Base-by-base conservation (phyloP, 2,113 vertebrate genomes). In the Apaloderma vittatum region DNA sequence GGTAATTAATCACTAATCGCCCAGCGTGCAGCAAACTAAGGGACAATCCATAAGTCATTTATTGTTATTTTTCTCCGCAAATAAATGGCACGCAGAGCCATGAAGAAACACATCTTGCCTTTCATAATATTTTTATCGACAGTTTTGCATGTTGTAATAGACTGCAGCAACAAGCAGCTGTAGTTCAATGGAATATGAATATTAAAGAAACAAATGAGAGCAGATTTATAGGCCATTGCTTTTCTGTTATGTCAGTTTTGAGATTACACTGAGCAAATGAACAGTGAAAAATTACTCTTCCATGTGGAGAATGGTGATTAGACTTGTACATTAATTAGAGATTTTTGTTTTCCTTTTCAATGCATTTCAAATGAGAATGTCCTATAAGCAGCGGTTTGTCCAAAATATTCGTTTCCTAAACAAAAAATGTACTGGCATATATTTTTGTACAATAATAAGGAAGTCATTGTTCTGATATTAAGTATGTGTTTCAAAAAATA, bases 1-100 rank as follows among this genome's bases (percentile, higher is more conserved):
- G 98, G 98, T 98, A 99, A 99, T 99, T 98, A 98, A 99, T 99
- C 98, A 99, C 98, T 98, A 98, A 98, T 99, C 98, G 62, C 97
- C 97, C 97, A 97, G 98, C 73, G 32, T 97, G 97, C 98, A 97
- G 98, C 97, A 96, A 98, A 98, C 96, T 70, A 67, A 97, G 97
- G 97, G 97, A 98, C 97, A 96, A 98, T 98, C 97, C 98, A 65
- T 23, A 30, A 98, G 90, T 95, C 97, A 96, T 98, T 98, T 98
- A 98, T 97, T 97, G 97, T 97, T 94, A 32, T 90, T 94, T 95
- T 97, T 97, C 97, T 96, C 66, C 66, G 76, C 40, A 96, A 97
- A 98, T 97, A 98, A 98, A 98, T 97, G 97, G 97, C 96, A 93
- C 76, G 26, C 90, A 27, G 95, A 97, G 93, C 96, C 94, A 94